These are phyloP conservation scores for Sarcophaga bullata DNA, from an alignment of 1,140 invertebrate genomes.

Conservation along the genomic window DNA sequence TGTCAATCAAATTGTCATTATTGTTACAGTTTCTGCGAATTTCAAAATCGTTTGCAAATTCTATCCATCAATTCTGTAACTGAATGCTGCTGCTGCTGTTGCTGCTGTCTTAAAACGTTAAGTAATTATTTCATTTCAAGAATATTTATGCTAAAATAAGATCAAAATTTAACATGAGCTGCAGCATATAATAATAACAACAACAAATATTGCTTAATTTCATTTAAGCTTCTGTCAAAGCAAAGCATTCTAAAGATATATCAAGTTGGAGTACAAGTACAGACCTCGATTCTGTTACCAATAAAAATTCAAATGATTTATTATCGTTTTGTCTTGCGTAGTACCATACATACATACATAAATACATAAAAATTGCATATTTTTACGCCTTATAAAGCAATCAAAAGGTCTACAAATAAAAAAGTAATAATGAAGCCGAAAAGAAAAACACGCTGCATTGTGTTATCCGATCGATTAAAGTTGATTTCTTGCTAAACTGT, in stretches of 20 bases:
- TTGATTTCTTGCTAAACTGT: neutral
- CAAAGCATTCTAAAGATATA: no score
- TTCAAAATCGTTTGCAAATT: no score
- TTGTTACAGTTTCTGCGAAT: neutral
- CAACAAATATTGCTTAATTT: no score
- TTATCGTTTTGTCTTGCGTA: neutral
- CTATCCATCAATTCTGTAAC: no score
- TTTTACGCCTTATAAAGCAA: slow-evolving; percentile 4
- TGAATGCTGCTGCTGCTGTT: no score
- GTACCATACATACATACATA: no score
- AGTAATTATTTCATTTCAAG: neutral
- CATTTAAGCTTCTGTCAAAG: no score
- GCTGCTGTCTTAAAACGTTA: no score
- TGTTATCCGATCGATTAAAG: slow-evolving; percentile 21
- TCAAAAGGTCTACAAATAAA: neutral
- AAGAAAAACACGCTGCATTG: neutral
- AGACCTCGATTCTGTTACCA: neutral
- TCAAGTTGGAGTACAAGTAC: no score
- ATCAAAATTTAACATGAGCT: no score
- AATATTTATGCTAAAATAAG: neutral
- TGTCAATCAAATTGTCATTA: neutral
- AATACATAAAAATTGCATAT: no score
- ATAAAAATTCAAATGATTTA: slow-evolving; percentile 13
- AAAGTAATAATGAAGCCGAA: neutral
- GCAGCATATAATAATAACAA: no score